phyloP scores from a whole-genome alignment of 2,888 invertebrate species.

The Oithona nana region DNA sequence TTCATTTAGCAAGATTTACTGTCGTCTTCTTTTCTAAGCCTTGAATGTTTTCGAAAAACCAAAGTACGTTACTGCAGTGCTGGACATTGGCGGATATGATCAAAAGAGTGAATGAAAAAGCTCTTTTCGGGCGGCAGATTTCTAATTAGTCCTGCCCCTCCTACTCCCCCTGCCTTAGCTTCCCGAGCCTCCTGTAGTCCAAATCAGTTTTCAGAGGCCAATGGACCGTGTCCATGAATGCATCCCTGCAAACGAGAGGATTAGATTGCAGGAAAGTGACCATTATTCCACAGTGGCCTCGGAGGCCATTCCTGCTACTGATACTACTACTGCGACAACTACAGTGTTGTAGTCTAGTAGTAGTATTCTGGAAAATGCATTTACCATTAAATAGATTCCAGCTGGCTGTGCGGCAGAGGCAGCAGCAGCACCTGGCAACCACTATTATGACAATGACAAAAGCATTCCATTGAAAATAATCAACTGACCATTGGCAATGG shows the following conservation, averaged over 20 bases:
- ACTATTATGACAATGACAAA: neutral
- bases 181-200: neutral
- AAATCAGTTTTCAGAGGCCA: neutral
- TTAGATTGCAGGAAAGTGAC: neutral
- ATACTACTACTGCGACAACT: neutral
- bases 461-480: neutral
- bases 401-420: neutral
- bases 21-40: too few species aligned
- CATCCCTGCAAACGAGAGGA: neutral
- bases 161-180: too few species aligned
- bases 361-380: neutral
- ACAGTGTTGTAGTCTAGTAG: neutral
- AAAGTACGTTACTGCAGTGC: too few species aligned
- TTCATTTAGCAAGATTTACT: too few species aligned
- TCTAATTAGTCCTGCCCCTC: neutral
- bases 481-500: neutral
- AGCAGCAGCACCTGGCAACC: too few species aligned
- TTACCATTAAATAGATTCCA: too few species aligned
- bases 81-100: too few species aligned
- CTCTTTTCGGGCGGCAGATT: too few species aligned
- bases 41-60: too few species aligned
- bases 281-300: neutral
- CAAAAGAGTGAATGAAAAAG: too few species aligned
- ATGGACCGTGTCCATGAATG: neutral
- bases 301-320: too few species aligned